Conservation (phyloP, 1,140 invertebrate species). For the Thaumetopoea pityocampa region DNA sequence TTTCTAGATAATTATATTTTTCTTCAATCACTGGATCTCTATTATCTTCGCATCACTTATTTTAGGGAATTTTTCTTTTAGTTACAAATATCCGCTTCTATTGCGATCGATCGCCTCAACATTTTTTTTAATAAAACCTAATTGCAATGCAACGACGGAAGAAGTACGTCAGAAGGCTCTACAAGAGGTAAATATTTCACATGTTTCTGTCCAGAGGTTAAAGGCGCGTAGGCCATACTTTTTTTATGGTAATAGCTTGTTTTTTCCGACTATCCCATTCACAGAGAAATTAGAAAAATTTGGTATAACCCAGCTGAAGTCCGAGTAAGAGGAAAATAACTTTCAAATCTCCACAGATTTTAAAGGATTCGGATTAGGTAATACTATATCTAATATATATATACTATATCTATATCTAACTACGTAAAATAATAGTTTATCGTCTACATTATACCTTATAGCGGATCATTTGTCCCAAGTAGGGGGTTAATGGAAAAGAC, state of each 20-base stretch:
- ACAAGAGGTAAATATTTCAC: background rate
- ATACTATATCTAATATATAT: too few relatives aligned
- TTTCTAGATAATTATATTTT: background rate
- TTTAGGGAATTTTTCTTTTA: constrained; percentile 6
- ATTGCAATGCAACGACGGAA: constrained; percentile 1
- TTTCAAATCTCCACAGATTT: constrained; percentile 5
- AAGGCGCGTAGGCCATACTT: constrained; percentile 2
- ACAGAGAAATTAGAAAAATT: constrained; percentile 3
- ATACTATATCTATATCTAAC: too few relatives aligned
- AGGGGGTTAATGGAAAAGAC: too few relatives aligned
- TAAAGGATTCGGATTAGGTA: too few relatives aligned
- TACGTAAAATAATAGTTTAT: too few relatives aligned
- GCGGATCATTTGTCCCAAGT: too few relatives aligned
- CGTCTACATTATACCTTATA: too few relatives aligned
- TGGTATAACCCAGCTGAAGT: constrained; percentile 7
- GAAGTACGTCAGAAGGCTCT: background rate
- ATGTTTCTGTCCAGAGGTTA: constrained; percentile 1
- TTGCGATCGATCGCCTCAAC: constrained; percentile 1
- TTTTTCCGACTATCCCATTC: constrained; percentile 3
- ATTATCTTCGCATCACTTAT: background rate
- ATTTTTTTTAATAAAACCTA: constrained; percentile 2
- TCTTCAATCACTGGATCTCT: background rate
- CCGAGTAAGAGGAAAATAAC: constrained; percentile 3
- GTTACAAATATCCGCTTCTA: background rate
- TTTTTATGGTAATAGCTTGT: constrained; percentile 1